Evolutionary conservation across 2,888 invertebrate species (phyloP), one percentile per base, ranked within the genome.

Genomic region (Crocallis elinguaria): DNA sequence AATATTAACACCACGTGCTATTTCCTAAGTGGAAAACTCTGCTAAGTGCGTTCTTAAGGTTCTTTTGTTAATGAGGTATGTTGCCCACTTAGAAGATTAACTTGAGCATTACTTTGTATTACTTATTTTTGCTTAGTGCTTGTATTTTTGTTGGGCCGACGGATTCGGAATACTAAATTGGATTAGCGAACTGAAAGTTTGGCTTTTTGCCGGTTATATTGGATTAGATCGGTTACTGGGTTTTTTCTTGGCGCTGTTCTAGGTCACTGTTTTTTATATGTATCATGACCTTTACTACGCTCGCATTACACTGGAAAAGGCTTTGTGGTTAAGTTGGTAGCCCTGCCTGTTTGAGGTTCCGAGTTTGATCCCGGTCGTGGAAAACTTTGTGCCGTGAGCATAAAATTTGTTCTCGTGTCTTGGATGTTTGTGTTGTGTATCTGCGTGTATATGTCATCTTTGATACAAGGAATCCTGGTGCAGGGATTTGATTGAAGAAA

Each of bases 51-150:
- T 45, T 51, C 60, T 66, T n/a, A n/a, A n/a, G n/a, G n/a, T n/a
- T n/a, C n/a, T n/a, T n/a, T 66, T 69, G 69, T 73, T 76, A 71
- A 72, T 73, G 69, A 72, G 67, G 62, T 66, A 64, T 67, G 49
- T 55, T 44, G 38, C 25, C 42, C 57, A 62, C 60, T 62, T 51
- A 62, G 49, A 45, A 57, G 57, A 62, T 62, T 60, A 62, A 46
- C 42, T 30, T 39, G 3, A 3, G 23, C 16, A 27, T 16, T 39
- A 43, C 43, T 49, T 53, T 37, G 36, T 19, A 43, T 52, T 60
- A 44, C 32, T 42, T 42, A 43, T 33, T 29, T 60, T 19, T 17
- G 44, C 44, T 52, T 58, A 53, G 57, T 53, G 42, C 39, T 48
- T 45, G 36, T 54, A 38, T 54, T 39, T 57, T 55, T 45, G 44